Percentiles rank a stretch among this genome's conserved stretches.
These are phyloP conservation scores for Leptoteleia sp. DNA, from an alignment of 1,140 invertebrate species.

Conservation along the genomic window DNA sequence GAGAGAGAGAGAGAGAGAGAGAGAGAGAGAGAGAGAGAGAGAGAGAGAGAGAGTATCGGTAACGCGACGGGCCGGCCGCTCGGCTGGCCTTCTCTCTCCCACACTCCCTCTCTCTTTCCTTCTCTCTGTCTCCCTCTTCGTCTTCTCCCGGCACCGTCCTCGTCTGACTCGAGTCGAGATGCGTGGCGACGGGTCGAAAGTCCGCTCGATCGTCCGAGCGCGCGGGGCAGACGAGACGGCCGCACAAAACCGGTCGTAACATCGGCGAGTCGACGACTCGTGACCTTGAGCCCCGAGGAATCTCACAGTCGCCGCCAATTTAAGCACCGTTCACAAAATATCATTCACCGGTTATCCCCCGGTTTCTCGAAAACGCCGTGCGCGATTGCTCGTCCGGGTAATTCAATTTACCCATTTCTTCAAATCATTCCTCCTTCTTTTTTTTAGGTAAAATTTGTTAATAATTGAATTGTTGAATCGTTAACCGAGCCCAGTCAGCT, in stretches of 20 bases:
- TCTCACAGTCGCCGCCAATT: constrained; percentile 57
- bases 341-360: constrained; percentile 33
- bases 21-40: too few species aligned
- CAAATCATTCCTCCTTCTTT: too few species aligned
- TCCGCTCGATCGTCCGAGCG: constrained; percentile 49
- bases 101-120: too few species aligned
- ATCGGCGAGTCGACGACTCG: constrained; percentile 77
- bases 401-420: constrained; percentile 1
- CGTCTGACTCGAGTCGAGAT: constrained; percentile 17
- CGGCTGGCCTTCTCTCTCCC: constrained; percentile 2
- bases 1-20: too few species aligned
- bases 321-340: constrained; percentile 67
- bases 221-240: constrained; percentile 64
- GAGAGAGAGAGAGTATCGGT: constrained; percentile 19
- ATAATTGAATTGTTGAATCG: too few species aligned
- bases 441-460: too few species aligned
- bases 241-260: constrained; percentile 78
- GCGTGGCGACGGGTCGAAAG: constrained; percentile 61
- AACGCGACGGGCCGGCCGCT: constrained; percentile 23
- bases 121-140: too few species aligned
- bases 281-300: constrained; percentile 78
- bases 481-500: too few species aligned
- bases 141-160: too few species aligned
- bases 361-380: constrained; percentile 4
- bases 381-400: not conserved